A percentile compares a stretch with the other conserved stretches of the same genome.
phyloP scores from a whole-genome alignment of 2,888 invertebrate species.

The Folsomia manolachei region DNA sequence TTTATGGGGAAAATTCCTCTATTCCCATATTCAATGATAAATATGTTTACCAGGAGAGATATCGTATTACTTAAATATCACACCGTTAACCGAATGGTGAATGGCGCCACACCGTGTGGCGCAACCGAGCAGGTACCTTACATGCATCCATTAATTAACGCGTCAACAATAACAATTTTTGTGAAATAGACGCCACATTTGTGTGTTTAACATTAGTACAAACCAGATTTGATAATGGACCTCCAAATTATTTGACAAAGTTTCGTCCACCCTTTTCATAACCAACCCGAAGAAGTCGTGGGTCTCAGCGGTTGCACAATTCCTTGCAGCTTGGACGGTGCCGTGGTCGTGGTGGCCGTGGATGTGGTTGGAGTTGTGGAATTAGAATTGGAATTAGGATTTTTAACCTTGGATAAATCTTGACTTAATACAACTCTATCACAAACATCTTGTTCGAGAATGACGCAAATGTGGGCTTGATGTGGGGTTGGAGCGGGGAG shows the following conservation, averaged over 20 bases:
- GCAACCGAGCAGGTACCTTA: not conserved
- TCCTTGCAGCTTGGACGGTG: conserved; percentile 47
- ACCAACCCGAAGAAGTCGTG: conserved; percentile 49
- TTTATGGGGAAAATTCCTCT: not conserved
- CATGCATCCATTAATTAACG: too few relatives aligned
- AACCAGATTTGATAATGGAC: too few relatives aligned
- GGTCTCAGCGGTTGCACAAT: conserved; percentile 49
- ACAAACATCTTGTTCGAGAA: conserved; percentile 43
- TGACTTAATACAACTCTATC: conserved; percentile 26
- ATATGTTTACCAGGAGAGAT: not conserved
- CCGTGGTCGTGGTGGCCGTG: conserved; percentile 18
- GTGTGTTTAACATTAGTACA: too few relatives aligned
- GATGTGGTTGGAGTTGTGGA: conserved; percentile 20
- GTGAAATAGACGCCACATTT: too few relatives aligned
- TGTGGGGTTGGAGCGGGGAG: conserved; percentile 29
- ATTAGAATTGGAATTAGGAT: conserved; percentile 21
- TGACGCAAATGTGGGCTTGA: conserved; percentile 44
- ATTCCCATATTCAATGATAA: not conserved
- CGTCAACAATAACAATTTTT: too few relatives aligned
- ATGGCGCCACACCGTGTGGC: too few relatives aligned
- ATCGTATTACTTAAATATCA: not conserved
- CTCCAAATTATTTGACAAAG: too few relatives aligned
- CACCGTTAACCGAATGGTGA: too few relatives aligned
- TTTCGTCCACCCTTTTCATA: too few relatives aligned
- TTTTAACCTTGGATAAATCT: conserved; percentile 16